Conservation (phyloP, 2,113 vertebrate genomes). For the Cathartes aura region DNA sequence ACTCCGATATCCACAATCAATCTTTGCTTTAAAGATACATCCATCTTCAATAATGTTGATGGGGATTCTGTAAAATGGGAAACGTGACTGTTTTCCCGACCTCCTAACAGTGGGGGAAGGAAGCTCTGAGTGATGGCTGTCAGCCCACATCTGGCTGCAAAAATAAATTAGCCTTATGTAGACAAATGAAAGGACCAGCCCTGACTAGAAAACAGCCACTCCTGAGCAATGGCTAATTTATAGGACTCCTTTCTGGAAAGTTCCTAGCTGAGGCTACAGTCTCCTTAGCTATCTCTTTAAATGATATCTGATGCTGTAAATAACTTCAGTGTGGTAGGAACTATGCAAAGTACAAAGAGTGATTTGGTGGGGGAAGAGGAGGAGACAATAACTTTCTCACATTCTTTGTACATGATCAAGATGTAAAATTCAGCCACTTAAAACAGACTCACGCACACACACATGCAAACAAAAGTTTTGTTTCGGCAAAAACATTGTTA, state of each 20-base stretch:
- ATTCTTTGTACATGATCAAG: constrained; percentile 53
- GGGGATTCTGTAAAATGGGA: constrained; percentile 93
- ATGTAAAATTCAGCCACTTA: constrained; percentile 49
- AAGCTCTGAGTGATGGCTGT: constrained; percentile 96
- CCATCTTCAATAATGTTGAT: constrained; percentile 98
- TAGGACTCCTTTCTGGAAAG: constrained; percentile 83
- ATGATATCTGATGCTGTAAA: constrained; percentile 79
- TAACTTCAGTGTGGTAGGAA: constrained; percentile 68
- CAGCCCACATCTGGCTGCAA: constrained; percentile 96
- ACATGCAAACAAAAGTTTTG: not conserved
- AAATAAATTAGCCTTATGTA: constrained; percentile 99
- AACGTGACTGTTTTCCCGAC: constrained; percentile 90
- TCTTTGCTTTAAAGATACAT: constrained; percentile 99
- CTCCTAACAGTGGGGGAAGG: constrained; percentile 83
- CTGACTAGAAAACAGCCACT: constrained; percentile 79
- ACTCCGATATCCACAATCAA: constrained; percentile 99
- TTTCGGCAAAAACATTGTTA: constrained; percentile 20
- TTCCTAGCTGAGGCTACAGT: constrained; percentile 77
- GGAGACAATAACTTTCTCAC: constrained; percentile 65
- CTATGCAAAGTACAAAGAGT: constrained; percentile 57
- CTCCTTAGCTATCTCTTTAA: constrained; percentile 80
- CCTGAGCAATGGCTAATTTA: constrained; percentile 82
- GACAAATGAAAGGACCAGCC: constrained; percentile 93
- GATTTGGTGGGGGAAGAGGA: constrained; percentile 34
- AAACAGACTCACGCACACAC: not conserved